phyloP scores from a whole-genome alignment of 2,797 vertebrate species.

The Chelonia mydas region DNA sequence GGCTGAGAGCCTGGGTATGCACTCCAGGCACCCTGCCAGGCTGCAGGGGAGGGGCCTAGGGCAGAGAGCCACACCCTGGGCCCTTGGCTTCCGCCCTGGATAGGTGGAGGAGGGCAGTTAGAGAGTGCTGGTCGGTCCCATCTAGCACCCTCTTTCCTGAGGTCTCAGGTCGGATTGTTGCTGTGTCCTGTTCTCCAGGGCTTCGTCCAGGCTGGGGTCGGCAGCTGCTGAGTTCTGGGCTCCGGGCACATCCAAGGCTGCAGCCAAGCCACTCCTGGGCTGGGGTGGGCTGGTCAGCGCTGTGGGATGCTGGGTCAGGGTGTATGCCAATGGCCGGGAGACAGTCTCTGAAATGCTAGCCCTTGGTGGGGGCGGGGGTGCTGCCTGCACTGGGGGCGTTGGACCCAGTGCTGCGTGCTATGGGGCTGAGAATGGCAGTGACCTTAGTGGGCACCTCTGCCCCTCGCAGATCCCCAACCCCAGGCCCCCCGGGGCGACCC shows the following conservation, averaged over 20 bases:
- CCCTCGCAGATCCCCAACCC: not conserved
- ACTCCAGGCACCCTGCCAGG: not conserved
- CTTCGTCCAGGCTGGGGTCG: not conserved
- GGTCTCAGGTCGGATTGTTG: not conserved
- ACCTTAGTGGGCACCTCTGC: not conserved
- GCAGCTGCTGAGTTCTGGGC: slow-evolving; percentile 56
- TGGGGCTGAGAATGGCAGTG: no score
- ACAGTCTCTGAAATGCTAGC: not conserved
- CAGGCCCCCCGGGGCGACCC: not conserved
- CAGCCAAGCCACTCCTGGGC: not conserved
- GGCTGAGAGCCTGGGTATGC: not conserved
- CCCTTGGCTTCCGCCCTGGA: not conserved
- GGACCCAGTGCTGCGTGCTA: not conserved
- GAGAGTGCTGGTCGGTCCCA: fast-evolving
- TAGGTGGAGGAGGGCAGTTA: fast-evolving
- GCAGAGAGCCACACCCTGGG: fast-evolving
- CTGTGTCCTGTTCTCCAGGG: not conserved
- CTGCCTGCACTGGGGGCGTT: fast-evolving
- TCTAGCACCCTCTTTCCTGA: not conserved
- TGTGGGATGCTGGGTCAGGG: not conserved
- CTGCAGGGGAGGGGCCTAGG: not conserved
- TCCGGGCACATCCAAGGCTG: slow-evolving; percentile 54
- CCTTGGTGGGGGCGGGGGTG: no score
- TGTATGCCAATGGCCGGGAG: not conserved
- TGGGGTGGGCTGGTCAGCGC: slow-evolving; percentile 26